These are phyloP conservation scores for Orthonychiurus folsomi DNA, from an alignment of 2,888 invertebrate genomes.

Conservation along the genomic window DNA sequence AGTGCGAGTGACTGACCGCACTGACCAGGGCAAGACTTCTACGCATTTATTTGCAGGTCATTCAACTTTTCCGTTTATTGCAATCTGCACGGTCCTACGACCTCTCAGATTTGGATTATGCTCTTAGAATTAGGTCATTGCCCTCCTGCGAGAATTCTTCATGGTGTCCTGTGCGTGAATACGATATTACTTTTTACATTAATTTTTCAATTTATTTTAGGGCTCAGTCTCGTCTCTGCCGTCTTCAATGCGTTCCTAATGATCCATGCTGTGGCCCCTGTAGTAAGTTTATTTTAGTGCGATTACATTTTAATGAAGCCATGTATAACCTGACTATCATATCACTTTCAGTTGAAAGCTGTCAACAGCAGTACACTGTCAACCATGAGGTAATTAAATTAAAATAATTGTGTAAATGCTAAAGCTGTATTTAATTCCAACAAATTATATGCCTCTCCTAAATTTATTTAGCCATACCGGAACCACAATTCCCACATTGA, in stretches of 20 bases:
- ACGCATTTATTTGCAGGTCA: too few relatives aligned
- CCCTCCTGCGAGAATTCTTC: too few relatives aligned
- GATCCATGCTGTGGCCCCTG: slow-evolving; percentile 24
- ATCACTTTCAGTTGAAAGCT: slow-evolving; percentile 16
- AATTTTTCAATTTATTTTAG: slow-evolving; percentile 19
- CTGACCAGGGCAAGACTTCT: too few relatives aligned
- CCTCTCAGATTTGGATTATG: slow-evolving; percentile 4
- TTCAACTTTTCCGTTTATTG: too few relatives aligned
- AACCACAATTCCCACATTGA: slow-evolving; percentile 31
- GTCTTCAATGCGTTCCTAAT: slow-evolving; percentile 32
- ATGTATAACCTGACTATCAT: neutral
- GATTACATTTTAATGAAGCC: neutral
- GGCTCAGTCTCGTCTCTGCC: slow-evolving; percentile 30
- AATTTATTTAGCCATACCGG: slow-evolving; percentile 21
- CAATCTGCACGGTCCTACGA: neutral
- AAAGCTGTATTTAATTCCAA: neutral
- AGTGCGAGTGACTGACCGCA: too few relatives aligned
- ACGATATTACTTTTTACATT: too few relatives aligned
- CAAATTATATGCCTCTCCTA: neutral
- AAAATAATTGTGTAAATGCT: neutral
- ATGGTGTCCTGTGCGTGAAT: too few relatives aligned
- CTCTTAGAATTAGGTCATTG: too few relatives aligned
- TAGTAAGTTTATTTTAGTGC: slow-evolving; percentile 11
- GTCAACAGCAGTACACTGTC: slow-evolving; percentile 24
- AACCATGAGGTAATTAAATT: slow-evolving; percentile 22